Conservation (phyloP, 2,888 invertebrate species). For the Lordiphosa fenestrarum region DNA sequence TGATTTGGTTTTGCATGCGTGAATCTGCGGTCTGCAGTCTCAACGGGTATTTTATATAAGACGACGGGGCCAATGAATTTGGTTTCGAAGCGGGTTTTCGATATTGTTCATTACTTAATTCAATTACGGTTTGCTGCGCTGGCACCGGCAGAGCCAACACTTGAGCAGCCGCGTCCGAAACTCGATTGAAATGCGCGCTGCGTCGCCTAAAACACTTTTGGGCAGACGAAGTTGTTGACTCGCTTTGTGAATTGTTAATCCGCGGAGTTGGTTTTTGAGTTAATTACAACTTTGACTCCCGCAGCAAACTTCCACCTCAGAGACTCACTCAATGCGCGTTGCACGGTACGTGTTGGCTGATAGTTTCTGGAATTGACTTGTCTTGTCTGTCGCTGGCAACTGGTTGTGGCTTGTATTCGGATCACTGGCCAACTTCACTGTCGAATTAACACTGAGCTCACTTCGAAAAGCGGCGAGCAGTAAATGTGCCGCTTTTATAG, state of each 20-base stretch:
- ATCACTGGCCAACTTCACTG: slow-evolving; percentile 73
- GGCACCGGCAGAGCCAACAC: slow-evolving; percentile 29
- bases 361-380: slow-evolving; percentile 24
- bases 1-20: slow-evolving; percentile 13
- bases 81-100: slow-evolving; percentile 47
- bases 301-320: not conserved
- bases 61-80: slow-evolving; percentile 28
- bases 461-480: slow-evolving; percentile 74
- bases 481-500: slow-evolving; percentile 78
- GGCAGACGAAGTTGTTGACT: not conserved
- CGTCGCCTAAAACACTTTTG: slow-evolving; percentile 22
- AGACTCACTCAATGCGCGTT: slow-evolving; percentile 25
- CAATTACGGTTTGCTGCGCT: slow-evolving; percentile 60
- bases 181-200: slow-evolving; percentile 25
- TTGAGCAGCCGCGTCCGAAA: not conserved
- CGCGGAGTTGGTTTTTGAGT: slow-evolving; percentile 1
- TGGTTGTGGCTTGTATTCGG: slow-evolving; percentile 19
- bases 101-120: slow-evolving; percentile 51
- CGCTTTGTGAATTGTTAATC: slow-evolving; percentile 7
- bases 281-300: slow-evolving; percentile 3
- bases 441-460: slow-evolving; percentile 77
- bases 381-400: slow-evolving; percentile 10
- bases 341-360: slow-evolving; percentile 10
- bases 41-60: slow-evolving; percentile 72
- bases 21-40: slow-evolving; percentile 33